These are phyloP conservation scores for Bothrops jararaca DNA, from an alignment of 2,113 vertebrate species.

Conservation along the genomic window DNA sequence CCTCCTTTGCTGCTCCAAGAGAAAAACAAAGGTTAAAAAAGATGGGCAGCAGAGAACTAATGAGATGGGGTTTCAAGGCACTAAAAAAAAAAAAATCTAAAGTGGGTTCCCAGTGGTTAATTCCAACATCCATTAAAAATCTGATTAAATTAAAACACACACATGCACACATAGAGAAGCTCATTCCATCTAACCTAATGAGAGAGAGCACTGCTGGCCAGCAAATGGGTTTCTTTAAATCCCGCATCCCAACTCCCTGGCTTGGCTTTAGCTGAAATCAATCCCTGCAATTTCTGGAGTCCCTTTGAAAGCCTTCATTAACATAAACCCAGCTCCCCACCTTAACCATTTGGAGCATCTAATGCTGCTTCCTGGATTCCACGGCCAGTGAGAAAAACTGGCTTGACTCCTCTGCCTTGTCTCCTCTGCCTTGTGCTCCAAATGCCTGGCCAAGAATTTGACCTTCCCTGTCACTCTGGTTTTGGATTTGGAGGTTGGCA, in stretches of 20 bases:
- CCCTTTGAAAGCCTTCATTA: constrained; percentile 59
- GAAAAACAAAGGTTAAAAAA: background rate
- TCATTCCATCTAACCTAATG: constrained; percentile 50
- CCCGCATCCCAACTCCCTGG: constrained; percentile 39
- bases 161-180: constrained; percentile 33
- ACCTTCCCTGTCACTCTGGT: background rate
- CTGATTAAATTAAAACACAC: constrained; percentile 55
- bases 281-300: constrained; percentile 51
- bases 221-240: constrained; percentile 46
- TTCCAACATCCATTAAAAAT: constrained; percentile 36
- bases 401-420: background rate
- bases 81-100: background rate
- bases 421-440: background rate
- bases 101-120: background rate
- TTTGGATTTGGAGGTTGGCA: background rate
- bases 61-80: background rate
- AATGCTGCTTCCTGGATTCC: background rate
- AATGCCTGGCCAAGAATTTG: constrained; percentile 27
- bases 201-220: constrained; percentile 16
- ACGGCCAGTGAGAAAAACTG: background rate
- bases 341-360: background rate
- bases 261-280: constrained; percentile 51
- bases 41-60: background rate
- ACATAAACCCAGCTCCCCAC: constrained; percentile 4
- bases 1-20: background rate